Evolutionary conservation across 2,113 vertebrate species (phyloP).

Genomic region (Forbesichthys papilliferus): DNA sequence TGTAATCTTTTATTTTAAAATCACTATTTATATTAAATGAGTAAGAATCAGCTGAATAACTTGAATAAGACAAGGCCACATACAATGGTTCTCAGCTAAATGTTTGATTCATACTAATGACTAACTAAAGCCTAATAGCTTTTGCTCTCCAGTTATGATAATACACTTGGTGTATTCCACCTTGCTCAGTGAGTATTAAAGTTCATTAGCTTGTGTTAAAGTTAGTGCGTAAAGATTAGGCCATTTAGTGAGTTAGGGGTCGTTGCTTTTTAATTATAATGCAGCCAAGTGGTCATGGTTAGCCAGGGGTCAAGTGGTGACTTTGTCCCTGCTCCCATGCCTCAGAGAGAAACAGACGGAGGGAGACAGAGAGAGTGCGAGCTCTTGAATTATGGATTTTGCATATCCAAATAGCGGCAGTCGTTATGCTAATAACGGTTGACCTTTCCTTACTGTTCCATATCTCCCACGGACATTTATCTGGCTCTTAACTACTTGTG

Average conservation of each 20-base stretch:
- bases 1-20: too few relatives aligned
- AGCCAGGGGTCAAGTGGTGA: slow-evolving; percentile 72
- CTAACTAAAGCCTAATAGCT: not conserved
- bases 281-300: slow-evolving; percentile 62
- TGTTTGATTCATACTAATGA: too few relatives aligned
- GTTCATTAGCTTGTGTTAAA: slow-evolving; percentile 47
- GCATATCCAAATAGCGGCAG: slow-evolving; percentile 63
- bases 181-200: slow-evolving; percentile 54
- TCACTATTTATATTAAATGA: too few relatives aligned
- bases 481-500: slow-evolving; percentile 44
- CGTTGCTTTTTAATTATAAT: slow-evolving; percentile 76
- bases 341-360: slow-evolving; percentile 24
- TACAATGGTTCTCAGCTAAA: too few relatives aligned
- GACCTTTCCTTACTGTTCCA: slow-evolving; percentile 71
- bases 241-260: slow-evolving; percentile 52
- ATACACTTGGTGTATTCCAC: slow-evolving; percentile 37
- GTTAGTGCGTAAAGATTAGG: slow-evolving; percentile 57
- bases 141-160: slow-evolving; percentile 1
- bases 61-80: too few relatives aligned
- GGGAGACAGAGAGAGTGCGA: slow-evolving; percentile 14
- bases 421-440: slow-evolving; percentile 65
- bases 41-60: too few relatives aligned
- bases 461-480: slow-evolving; percentile 59
- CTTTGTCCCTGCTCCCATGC: slow-evolving; percentile 67
- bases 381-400: slow-evolving; percentile 72